Evolutionary conservation across 2,113 vertebrate genomes (phyloP), one percentile per base, ranked within the genome.

Genomic region (Formicarius rufipectus): DNA sequence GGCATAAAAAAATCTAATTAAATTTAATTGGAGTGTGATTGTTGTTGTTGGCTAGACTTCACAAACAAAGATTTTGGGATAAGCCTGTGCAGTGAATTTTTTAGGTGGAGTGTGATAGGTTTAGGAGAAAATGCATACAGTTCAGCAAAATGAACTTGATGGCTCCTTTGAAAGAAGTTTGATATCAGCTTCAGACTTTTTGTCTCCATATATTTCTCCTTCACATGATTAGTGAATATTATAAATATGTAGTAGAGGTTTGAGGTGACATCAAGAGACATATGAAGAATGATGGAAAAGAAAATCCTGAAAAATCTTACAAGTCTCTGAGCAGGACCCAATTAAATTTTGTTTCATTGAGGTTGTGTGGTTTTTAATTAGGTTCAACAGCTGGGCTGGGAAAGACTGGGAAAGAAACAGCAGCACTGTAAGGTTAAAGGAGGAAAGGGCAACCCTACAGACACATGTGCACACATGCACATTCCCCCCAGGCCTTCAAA

Each of bases 311-410:
- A 72, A n/a, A 37, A 63, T 17, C 7, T 77, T 11, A 31, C 19
- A 50, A 24, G 53, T 74, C 9, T 45, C 12, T 49, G 37, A 16
- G 10, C 8, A 53, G 40, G 31, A 28, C 9, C 14, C 60, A 66
- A 56, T 0, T 2, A 44, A 42, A 78, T n/a, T 35, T 52, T n/a
- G 2, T 24, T 62, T 76, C 6, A 47, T 5, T 60, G 6, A 2
- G 11, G 6, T 30, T 66, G 7, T 7, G 23, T 35, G 10, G 20
- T n/a, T 86, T 72, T 45, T 30, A 23, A 1, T 33, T 44, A 1
- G 4, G 17, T 50, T 45, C 44, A 87, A 44, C 4, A 31, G 24
- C 30, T 21, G 18, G 3, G n/a, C n/a, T n/a, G n/a, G n/a, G n/a
- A n/a, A n/a, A n/a, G n/a, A n/a, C n/a, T 56, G 42, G 14, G 42